These are phyloP conservation scores for Malacoraja senta DNA, from an alignment of 2,797 vertebrate species.

Conservation along the genomic window DNA sequence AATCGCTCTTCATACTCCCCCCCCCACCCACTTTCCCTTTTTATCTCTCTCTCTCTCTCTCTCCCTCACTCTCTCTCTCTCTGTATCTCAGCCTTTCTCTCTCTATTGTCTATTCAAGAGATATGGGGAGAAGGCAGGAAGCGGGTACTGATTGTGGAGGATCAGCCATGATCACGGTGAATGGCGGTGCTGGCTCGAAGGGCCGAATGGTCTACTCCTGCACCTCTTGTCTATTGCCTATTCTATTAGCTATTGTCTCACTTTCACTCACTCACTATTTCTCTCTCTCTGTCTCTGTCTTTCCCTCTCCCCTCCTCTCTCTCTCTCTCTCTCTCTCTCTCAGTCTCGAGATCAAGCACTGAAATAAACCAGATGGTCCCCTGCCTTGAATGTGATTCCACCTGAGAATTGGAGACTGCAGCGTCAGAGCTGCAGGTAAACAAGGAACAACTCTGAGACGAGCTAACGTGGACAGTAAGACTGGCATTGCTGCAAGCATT, in stretches of 20 bases:
- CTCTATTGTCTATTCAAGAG: no score
- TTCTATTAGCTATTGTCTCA: background rate
- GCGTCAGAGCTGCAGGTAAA: background rate
- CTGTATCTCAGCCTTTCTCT: background rate
- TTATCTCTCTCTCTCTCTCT: background rate
- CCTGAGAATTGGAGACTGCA: background rate
- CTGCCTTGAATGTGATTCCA: background rate
- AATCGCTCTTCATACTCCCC: background rate
- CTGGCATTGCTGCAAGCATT: background rate
- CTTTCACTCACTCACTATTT: no score
- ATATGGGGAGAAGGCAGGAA: no score
- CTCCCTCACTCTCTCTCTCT: background rate
- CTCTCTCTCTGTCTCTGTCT: no score
- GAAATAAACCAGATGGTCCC: background rate
- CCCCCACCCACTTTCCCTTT: fast-evolving
- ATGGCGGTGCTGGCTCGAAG: no score
- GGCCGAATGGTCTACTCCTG: no score
- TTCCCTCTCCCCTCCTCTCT: fast-evolving
- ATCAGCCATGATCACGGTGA: no score
- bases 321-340: background rate
- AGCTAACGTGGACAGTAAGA: background rate
- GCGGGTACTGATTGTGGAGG: no score
- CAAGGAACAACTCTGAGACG: background rate
- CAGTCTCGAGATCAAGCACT: background rate
- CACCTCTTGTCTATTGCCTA: no score